A percentile compares a stretch with the other conserved stretches of the same genome.
These are phyloP conservation scores for Lamellibrachia satsuma DNA, from an alignment of 2,888 invertebrate genomes.

Conservation along the genomic window DNA sequence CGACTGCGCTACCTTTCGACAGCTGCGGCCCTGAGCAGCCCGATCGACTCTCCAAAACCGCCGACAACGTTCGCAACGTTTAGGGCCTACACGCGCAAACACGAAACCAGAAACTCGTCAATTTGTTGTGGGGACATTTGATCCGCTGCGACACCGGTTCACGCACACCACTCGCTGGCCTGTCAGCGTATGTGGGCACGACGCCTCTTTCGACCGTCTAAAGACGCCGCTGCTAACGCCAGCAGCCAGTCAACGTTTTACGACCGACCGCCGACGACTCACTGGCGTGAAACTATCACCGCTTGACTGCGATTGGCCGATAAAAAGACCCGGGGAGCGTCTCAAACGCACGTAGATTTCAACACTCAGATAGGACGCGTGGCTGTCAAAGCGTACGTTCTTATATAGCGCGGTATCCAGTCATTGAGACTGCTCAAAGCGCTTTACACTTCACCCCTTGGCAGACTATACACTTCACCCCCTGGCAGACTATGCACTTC, in stretches of 20 bases:
- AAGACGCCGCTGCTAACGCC: background rate
- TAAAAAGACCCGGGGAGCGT: background rate
- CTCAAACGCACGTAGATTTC: background rate
- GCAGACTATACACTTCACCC: too few species aligned
- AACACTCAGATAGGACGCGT: background rate
- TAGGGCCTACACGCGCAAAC: background rate
- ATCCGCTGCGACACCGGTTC: background rate
- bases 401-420: background rate
- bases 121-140: background rate
- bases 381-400: background rate
- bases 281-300: background rate
- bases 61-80: background rate
- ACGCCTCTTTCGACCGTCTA: background rate
- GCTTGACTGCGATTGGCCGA: background rate
- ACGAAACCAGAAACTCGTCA: slow-evolving; percentile 3
- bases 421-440: background rate
- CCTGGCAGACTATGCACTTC: too few species aligned
- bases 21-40: background rate
- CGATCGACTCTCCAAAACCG: background rate
- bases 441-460: background rate
- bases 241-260: background rate
- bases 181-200: background rate
- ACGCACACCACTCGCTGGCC: background rate
- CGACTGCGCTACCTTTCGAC: background rate
- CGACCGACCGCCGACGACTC: background rate